These are phyloP conservation scores for Sciurus vulgaris DNA, from an alignment of 2,797 vertebrate species.

Conservation along the genomic window DNA sequence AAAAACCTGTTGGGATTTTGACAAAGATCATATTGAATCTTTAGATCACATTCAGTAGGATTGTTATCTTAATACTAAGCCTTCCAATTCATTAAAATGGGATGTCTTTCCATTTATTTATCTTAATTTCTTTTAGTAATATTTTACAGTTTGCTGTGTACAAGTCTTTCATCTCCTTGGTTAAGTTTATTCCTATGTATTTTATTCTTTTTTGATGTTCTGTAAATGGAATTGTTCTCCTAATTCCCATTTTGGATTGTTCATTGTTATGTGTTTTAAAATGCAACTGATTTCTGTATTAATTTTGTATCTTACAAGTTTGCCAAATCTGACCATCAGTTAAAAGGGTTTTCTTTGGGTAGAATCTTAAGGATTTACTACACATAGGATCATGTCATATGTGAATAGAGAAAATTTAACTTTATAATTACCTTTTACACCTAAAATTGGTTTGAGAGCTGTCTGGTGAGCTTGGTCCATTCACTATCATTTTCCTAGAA, in stretches of 20 bases:
- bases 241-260: too few species aligned
- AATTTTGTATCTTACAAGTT: too few species aligned
- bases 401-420: constrained; percentile 21
- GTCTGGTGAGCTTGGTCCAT: not conserved
- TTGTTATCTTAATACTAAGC: not conserved
- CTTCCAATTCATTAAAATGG: not conserved
- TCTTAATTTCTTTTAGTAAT: too few species aligned
- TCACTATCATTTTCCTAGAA: constrained; percentile 33
- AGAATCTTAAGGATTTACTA: not conserved
- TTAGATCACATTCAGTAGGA: not conserved
- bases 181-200: too few species aligned
- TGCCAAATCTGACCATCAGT: too few species aligned
- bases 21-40: not conserved
- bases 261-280: too few species aligned
- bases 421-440: constrained; percentile 2
- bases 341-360: not conserved
- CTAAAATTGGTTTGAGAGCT: constrained; percentile 18
- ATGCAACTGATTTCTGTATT: too few species aligned
- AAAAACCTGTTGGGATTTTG: not conserved
- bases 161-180: too few species aligned
- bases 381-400: not conserved
- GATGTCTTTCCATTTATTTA: not conserved
- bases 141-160: too few species aligned
- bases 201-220: too few species aligned
- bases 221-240: too few species aligned